phyloP scores from a whole-genome alignment of 2,113 vertebrate genomes.

The Xiphophorus hellerii region DNA sequence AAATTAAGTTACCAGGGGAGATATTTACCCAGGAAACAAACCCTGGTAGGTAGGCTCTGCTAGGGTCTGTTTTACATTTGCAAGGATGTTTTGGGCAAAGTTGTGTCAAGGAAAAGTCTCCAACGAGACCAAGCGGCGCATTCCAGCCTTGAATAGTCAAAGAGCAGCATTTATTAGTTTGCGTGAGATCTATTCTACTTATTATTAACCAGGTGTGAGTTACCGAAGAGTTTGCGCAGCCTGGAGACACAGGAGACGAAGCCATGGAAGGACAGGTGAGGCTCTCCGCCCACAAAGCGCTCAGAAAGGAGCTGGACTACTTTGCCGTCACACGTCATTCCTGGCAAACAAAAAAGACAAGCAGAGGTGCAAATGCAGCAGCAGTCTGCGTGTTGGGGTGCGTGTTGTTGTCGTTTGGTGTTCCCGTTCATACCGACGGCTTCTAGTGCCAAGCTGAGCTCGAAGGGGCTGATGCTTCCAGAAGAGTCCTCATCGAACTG shows the following conservation, averaged over 20 bases:
- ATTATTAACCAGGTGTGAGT: conserved; percentile 3
- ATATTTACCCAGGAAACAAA: too few species aligned
- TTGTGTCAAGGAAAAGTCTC: too few species aligned
- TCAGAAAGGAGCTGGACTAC: conserved; percentile 74
- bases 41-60: too few species aligned
- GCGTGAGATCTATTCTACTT: neutral
- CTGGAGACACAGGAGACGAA: conserved; percentile 78
- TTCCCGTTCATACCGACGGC: conserved; percentile 68
- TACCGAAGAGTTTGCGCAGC: conserved; percentile 80
- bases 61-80: too few species aligned
- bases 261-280: conserved; percentile 70
- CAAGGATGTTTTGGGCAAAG: too few species aligned
- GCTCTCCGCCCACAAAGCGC: conserved; percentile 75
- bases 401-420: conserved; percentile 3
- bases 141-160: neutral
- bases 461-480: conserved; percentile 81
- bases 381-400: conserved; percentile 3
- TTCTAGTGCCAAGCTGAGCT: conserved; percentile 74
- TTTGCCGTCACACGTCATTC: conserved; percentile 73
- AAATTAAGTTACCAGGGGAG: too few species aligned
- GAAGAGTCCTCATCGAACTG: conserved; percentile 80
- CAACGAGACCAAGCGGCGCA: neutral
- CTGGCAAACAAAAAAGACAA: conserved; percentile 52
- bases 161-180: neutral
- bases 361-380: neutral